phyloP scores from a whole-genome alignment of 53 echinoderm and acorn worm genomes.

The Holothuria scabra region DNA sequence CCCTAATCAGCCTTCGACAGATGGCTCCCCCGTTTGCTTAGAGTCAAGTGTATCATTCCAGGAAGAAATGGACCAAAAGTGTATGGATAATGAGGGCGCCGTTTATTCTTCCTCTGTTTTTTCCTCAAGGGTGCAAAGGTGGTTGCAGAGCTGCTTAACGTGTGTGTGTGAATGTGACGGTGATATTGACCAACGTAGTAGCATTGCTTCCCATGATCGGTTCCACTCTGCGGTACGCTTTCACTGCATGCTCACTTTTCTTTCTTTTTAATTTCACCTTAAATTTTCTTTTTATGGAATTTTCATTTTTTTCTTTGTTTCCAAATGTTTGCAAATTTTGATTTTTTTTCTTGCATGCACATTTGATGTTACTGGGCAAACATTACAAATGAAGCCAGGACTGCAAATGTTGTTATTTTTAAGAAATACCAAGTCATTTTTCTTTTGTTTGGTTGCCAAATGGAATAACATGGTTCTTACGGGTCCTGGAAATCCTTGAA shows the following conservation, averaged over 20 bases:
- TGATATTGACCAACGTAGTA: not conserved
- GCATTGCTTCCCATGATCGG: not conserved
- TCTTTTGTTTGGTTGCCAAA: no score
- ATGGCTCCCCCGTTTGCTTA: slow-evolving; percentile 78
- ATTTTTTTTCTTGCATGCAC: no score
- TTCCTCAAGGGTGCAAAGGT: slow-evolving; percentile 2
- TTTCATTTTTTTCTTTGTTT: not conserved
- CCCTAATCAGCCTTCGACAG: slow-evolving; percentile 20
- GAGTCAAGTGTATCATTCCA: slow-evolving; percentile 92
- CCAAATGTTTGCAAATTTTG: not conserved
- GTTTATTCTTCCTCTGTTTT: slow-evolving; percentile 45
- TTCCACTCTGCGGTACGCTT: slow-evolving; percentile 49
- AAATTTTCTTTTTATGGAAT: not conserved
- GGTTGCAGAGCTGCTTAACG: slow-evolving; percentile 38
- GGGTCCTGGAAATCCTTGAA: no score
- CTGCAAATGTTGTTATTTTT: no score
- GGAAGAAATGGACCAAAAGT: slow-evolving; percentile 91
- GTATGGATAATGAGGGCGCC: slow-evolving; percentile 36
- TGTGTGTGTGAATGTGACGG: slow-evolving; percentile 36
- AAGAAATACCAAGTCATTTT: no score
- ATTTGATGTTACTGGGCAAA: no score
- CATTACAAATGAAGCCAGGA: no score
- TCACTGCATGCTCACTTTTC: not conserved
- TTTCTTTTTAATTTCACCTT: slow-evolving; percentile 7
- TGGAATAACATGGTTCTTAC: no score